Conservation (phyloP, 2,113 vertebrate genomes). For the Coreoperca whiteheadi region DNA sequence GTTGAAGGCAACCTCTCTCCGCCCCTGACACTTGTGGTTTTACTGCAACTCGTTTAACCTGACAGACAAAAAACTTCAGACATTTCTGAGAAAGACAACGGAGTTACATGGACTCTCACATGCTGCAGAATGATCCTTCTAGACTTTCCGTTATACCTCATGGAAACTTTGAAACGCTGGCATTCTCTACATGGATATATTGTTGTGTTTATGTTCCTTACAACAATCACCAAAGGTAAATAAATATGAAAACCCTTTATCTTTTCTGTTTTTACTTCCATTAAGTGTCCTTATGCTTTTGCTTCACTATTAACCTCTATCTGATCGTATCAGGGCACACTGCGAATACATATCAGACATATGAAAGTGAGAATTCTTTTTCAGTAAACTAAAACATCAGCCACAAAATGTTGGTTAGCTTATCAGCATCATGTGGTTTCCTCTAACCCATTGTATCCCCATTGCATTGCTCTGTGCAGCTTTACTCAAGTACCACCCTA, state of each 20-base stretch:
- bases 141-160: conserved; percentile 46
- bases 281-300: background rate
- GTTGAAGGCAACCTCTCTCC: conserved; percentile 27
- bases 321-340: background rate
- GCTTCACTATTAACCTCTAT: background rate
- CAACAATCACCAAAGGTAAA: conserved; percentile 60
- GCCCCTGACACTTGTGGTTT: conserved; percentile 57
- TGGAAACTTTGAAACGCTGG: conserved; percentile 51
- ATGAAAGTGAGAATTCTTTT: conserved; percentile 15
- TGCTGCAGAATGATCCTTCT: background rate
- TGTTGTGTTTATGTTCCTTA: conserved; percentile 55
- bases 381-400: conserved; percentile 5
- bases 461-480: background rate
- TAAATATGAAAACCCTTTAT: background rate
- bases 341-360: background rate
- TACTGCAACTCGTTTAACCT: conserved; percentile 35
- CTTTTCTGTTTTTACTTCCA: background rate
- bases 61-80: conserved; percentile 49
- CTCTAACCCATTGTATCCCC: background rate
- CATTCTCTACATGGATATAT: conserved; percentile 33
- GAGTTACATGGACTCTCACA: conserved; percentile 30
- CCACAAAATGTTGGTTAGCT: conserved; percentile 55
- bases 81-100: conserved; percentile 68
- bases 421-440: conserved; percentile 71
- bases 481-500: fast-evolving